A percentile compares a stretch with the other conserved stretches of the same genome.
Conservation (phyloP, 1,140 invertebrate genomes). For the Drosophila neocordata region DNA sequence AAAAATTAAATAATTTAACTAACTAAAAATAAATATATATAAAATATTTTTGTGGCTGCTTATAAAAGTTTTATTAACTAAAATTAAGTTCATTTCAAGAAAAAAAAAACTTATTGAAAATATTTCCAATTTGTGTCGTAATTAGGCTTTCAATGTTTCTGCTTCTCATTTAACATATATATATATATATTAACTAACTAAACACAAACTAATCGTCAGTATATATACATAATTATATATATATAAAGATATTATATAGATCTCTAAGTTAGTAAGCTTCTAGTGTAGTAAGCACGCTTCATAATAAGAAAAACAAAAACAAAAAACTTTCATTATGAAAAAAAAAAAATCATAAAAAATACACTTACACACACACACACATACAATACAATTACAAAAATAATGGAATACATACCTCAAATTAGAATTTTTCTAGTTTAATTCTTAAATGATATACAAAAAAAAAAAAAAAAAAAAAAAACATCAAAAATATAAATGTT, state of each 20-base stretch:
- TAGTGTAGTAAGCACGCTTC: conserved; percentile 20
- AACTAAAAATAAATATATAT: conserved; percentile 25
- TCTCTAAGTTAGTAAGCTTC: conserved; percentile 17
- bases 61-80: conserved; percentile 48
- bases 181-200: background rate
- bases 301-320: conserved; percentile 16
- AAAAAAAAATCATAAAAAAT: conserved; percentile 24
- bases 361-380: conserved; percentile 10
- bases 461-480: conserved; percentile 22
- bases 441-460: conserved; percentile 76
- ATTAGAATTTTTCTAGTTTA: conserved; percentile 82
- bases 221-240: background rate
- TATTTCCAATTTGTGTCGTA: conserved; percentile 36
- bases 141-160: conserved; percentile 10
- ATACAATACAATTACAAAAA: conserved; percentile 69
- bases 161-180: conserved; percentile 4
- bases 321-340: conserved; percentile 50
- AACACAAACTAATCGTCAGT: conserved; percentile 23
- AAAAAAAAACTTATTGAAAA: conserved; percentile 27
- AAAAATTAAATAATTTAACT: conserved; percentile 15
- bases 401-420: conserved; percentile 81
- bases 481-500: conserved; percentile 26
- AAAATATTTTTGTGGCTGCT: conserved; percentile 70
- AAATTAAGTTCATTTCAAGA: conserved; percentile 46
- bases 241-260: background rate